Base-by-base conservation (phyloP, 2,888 invertebrate genomes). In the Mongoloraphidia duomilia region DNA sequence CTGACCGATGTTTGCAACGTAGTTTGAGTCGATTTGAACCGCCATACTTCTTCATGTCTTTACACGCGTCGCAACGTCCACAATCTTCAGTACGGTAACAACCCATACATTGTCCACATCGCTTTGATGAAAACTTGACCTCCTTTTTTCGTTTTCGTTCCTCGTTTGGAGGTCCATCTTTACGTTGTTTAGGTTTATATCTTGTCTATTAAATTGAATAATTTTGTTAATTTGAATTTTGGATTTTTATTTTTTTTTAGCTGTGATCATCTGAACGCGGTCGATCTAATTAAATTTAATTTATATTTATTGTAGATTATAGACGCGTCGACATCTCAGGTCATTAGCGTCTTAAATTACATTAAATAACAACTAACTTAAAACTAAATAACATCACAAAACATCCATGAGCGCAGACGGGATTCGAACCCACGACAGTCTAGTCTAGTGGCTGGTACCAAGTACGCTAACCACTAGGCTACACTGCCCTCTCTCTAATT, bases 41-140 rank as follows among this genome's bases (percentile, higher is more conserved):
- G 12, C 73, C 71, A 62, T 70, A 71, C 56, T 71, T 72, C 51
- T 65, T 66, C 68, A 71, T 71, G 54, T 73, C 76, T 65, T 76
- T 72, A 60, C 78, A 79, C 14, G 72, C 71, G 54, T 82, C 81
- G 62, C 84, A 85, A 57, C 76, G 69, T 1, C 80, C 82, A 65
- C 85, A 85, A 61, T 84, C 81, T 57, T 81, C 80, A 1, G 68
- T 73, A 49, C 78, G 69, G 40, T 77, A 69, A 60, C 89, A 90
- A 1, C 84, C 84, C 54, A 77, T 78, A 62, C 89, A 90, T 50
- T 78, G 76, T 0, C 87, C 87, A 62, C 88, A 89, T 49, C 79
- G 71, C 60, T 72, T 75, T 58, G 57, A 57, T 59, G 61, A 41
- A 50, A 54, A 47, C 60, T 56, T 57, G 0, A 63, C 53, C 41